Evolutionary conservation across 2,797 vertebrate genomes (phyloP).

Genomic region (Melanotaenia parkinsoni): DNA sequence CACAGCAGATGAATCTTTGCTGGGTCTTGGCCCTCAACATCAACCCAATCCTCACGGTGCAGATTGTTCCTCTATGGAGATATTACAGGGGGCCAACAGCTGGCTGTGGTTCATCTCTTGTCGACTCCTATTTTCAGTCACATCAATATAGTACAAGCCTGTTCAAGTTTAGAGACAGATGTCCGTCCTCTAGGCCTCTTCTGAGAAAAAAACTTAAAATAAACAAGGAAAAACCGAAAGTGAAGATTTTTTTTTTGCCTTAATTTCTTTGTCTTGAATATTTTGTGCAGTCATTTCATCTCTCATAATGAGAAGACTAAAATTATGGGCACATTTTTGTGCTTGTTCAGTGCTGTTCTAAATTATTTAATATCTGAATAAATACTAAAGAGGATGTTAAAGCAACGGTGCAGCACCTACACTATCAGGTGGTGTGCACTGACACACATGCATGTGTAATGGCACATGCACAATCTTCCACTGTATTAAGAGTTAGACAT

Average conservation of each 20-base stretch:
- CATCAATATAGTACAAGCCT: constrained; percentile 70
- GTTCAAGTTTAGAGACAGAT: constrained; percentile 67
- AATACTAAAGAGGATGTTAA: constrained; percentile 38
- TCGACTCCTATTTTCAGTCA: constrained; percentile 64
- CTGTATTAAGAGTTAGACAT: constrained; percentile 75
- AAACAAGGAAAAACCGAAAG: constrained; percentile 37
- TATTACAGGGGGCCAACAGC: constrained; percentile 73
- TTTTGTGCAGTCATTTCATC: constrained; percentile 15
- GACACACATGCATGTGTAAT: constrained; percentile 1
- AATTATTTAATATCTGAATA: constrained; percentile 45
- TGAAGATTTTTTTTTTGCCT: constrained; percentile 6
- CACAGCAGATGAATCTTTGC: constrained; percentile 46
- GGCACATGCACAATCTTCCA: constrained; percentile 45
- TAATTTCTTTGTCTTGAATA: constrained; percentile 26
- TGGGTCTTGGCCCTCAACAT: constrained; percentile 31
- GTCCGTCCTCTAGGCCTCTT: constrained; percentile 43
- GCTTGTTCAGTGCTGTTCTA: neutral
- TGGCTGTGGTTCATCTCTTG: constrained; percentile 74
- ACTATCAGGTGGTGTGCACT: constrained; percentile 32
- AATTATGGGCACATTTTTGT: constrained; percentile 12
- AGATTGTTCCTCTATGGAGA: constrained; percentile 57
- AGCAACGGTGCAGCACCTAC: constrained; percentile 47
- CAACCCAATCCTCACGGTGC: constrained; percentile 32
- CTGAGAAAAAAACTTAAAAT: constrained; percentile 32
- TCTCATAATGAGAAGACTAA: constrained; percentile 16